Percentiles rank a stretch among this genome's conserved stretches.
These are phyloP conservation scores for Watsonalla binaria DNA, from an alignment of 2,888 invertebrate species.

Conservation along the genomic window DNA sequence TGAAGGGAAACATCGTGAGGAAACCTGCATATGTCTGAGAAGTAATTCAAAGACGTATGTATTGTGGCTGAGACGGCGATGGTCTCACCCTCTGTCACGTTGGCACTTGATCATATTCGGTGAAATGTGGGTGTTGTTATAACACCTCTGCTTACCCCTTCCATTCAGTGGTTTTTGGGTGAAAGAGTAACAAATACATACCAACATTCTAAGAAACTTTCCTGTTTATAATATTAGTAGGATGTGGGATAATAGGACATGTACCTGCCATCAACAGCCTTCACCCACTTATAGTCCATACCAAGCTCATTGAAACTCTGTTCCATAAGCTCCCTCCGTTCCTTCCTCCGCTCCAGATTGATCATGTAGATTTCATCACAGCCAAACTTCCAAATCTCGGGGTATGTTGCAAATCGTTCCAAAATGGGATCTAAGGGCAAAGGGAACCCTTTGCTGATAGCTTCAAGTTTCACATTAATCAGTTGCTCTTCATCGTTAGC, in stretches of 20 bases:
- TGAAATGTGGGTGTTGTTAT: no score
- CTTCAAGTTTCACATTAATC: constrained; percentile 85
- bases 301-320: constrained; percentile 88
- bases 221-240: not conserved
- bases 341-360: constrained; percentile 90
- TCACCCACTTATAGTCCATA: constrained; percentile 84
- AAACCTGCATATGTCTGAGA: no score
- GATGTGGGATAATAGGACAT: constrained; percentile 3
- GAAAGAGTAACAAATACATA: no score
- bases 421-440: constrained; percentile 61
- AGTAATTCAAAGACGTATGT: no score
- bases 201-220: no score
- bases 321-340: constrained; percentile 89
- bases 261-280: constrained; percentile 94
- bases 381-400: constrained; percentile 80
- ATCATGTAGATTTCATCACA: constrained; percentile 94
- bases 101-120: no score
- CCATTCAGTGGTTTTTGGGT: no score
- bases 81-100: no score
- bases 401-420: constrained; percentile 45
- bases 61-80: no score
- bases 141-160: no score
- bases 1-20: no score
- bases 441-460: constrained; percentile 79
- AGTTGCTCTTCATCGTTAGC: constrained; percentile 84